phyloP scores from a whole-genome alignment of 2,888 invertebrate species.

The Dicyrtomina minuta region DNA sequence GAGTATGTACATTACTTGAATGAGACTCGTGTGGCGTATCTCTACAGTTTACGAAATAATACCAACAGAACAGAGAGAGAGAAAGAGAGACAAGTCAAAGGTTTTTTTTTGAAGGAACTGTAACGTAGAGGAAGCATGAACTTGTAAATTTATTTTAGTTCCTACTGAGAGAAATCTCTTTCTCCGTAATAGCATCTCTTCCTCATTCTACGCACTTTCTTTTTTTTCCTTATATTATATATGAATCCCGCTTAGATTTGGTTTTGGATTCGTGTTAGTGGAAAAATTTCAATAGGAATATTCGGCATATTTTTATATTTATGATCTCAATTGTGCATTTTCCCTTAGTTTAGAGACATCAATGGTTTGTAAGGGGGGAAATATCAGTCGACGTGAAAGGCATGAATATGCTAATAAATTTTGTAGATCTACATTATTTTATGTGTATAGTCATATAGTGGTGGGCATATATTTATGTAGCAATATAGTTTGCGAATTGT shows the following conservation, averaged over 20 bases:
- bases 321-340: neutral
- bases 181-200: neutral
- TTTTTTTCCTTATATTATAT: neutral
- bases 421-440: too few relatives aligned
- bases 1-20: slow-evolving; percentile 4
- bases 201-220: neutral
- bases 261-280: neutral
- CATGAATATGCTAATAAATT: too few relatives aligned
- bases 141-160: neutral
- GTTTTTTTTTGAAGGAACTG: too few relatives aligned
- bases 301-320: neutral
- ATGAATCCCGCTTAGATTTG: neutral
- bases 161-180: neutral
- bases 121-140: too few relatives aligned
- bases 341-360: neutral
- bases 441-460: too few relatives aligned
- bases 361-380: neutral
- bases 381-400: too few relatives aligned
- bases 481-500: too few relatives aligned
- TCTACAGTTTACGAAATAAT: too few relatives aligned
- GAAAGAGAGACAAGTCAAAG: too few relatives aligned
- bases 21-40: neutral
- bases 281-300: neutral
- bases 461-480: too few relatives aligned
- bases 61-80: too few relatives aligned